Evolutionary conservation across 2,113 vertebrate species (phyloP), one percentile per base, ranked within the genome.

Genomic region (Diphyllodes magnificus): DNA sequence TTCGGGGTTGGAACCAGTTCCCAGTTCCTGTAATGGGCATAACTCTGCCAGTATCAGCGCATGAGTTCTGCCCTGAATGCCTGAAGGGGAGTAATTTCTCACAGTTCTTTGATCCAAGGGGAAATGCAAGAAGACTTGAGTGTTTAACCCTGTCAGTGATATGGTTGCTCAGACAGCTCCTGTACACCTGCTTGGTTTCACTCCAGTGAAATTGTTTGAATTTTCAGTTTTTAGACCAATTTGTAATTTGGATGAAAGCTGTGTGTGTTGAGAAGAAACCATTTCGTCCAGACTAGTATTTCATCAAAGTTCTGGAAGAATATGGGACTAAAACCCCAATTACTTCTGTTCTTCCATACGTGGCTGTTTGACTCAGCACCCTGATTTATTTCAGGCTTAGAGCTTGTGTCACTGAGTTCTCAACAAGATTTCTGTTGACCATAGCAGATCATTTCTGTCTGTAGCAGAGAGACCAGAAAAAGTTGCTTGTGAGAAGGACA

Each of bases 11-110:
- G 53, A 80, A 11, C 30, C n/a, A 42, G 37, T 70, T 86, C 33
- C 22, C 15, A 6, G 13, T 47, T 77, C 20, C 5, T 75, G 25
- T 35, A 37, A 49, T 17, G 44, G 39, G 7, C 17, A 6, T 31
- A 14, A 5, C 42, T 50, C 35, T 40, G 0, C 35, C 4, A 3
- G 2, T 68, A 14, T 7, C 37, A 33, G 16, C 6, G 28, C 6
- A 0, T 40, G 30, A 49, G 15, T 37, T 65, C 14, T 47, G 45
- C 30, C 64, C 31, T 31, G 15, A 69, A 21, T 47, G 40, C 49
- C 19, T 47, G 17, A 56, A 64, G 64, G 44, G 30, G 33, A 84
- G 6, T 21, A 18, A 16, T 39, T 69, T 30, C 51, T 82, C 22
- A 15, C 30, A 47, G 20, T 53, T 21, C 54, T 82, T 63, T 76